Evolutionary conservation across 2,888 invertebrate species (phyloP).

Genomic region (Ormyrus labotus): DNA sequence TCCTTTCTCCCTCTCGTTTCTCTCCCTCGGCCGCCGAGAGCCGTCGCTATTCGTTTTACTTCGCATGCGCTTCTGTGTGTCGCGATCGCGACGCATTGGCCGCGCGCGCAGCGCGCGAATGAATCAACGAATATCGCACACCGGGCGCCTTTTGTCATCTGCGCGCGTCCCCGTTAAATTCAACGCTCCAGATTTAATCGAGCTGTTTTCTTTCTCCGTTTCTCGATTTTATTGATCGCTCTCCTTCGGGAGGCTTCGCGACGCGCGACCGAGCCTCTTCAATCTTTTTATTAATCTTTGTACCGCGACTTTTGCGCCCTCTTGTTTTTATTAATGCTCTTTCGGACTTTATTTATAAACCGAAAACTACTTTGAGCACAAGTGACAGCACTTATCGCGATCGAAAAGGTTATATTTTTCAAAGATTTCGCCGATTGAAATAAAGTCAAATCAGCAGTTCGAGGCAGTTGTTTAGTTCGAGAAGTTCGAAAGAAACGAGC

Average conservation of each 20-base stretch:
- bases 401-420: too few species aligned
- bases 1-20: slow-evolving; percentile 43
- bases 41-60: slow-evolving; percentile 43
- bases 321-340: background rate
- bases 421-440: too few species aligned
- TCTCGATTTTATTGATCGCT: background rate
- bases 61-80: slow-evolving; percentile 26
- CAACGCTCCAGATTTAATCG: background rate
- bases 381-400: too few species aligned
- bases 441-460: too few species aligned
- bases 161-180: background rate
- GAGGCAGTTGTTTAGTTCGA: too few species aligned
- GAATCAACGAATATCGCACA: slow-evolving; percentile 22
- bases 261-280: too few species aligned
- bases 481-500: too few species aligned
- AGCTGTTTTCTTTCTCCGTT: background rate
- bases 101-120: background rate
- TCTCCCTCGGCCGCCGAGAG: background rate
- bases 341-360: background rate
- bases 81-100: slow-evolving; percentile 15
- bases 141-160: background rate
- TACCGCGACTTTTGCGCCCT: background rate
- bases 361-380: too few species aligned
- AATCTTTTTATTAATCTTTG: background rate
- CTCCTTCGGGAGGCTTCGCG: too few species aligned